Percentiles rank a stretch among this genome's conserved stretches.
Conservation (phyloP, 2,113 vertebrate genomes). For the Rhinolophus sinicus region DNA sequence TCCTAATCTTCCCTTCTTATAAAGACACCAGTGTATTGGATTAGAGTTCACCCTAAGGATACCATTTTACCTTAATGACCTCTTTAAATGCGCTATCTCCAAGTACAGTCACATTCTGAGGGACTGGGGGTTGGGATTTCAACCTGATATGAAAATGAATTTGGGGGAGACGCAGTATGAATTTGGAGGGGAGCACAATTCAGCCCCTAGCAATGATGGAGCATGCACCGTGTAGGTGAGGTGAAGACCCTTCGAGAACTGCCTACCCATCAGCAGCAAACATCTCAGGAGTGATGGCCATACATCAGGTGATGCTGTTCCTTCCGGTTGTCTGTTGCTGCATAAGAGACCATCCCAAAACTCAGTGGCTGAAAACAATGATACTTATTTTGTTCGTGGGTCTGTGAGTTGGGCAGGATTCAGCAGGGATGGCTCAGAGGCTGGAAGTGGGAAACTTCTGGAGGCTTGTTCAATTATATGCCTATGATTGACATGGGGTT, state of each 20-base stretch:
- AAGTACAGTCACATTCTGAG: not conserved
- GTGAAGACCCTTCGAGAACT: not conserved
- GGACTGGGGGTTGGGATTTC: not conserved
- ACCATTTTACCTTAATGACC: not conserved
- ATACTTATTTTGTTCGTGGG: not conserved
- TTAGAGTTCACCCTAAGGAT: no score
- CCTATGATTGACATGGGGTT: rapidly evolving
- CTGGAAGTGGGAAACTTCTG: not conserved
- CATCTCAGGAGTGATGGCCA: rapidly evolving
- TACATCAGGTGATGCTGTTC: rapidly evolving
- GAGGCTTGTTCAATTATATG: rapidly evolving
- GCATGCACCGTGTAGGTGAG: not conserved
- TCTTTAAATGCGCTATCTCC: not conserved
- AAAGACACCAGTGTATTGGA: rapidly evolving
- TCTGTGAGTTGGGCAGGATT: not conserved
- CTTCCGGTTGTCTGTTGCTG: not conserved
- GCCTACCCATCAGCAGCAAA: rapidly evolving
- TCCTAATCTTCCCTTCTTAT: not conserved
- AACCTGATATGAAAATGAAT: not conserved
- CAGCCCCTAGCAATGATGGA: rapidly evolving
- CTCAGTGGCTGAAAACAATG: not conserved
- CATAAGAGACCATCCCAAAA: not conserved
- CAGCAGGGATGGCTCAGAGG: not conserved
- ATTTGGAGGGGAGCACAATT: no score
- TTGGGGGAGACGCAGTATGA: not conserved